These are phyloP conservation scores for Luscinia megarhynchos DNA, from an alignment of 2,797 vertebrate genomes.

Conservation along the genomic window DNA sequence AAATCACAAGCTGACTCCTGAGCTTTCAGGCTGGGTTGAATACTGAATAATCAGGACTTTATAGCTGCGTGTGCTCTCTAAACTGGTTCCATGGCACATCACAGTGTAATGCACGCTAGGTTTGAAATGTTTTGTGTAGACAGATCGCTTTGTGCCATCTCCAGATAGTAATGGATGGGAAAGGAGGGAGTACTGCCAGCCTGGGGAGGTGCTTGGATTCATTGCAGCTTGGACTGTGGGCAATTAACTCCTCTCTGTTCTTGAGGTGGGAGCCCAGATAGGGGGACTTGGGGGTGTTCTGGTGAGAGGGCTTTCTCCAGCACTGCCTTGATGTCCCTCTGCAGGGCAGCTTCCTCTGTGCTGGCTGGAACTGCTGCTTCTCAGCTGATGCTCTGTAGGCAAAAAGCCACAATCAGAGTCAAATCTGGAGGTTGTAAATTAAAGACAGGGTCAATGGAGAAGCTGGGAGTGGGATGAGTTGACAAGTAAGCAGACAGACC, in stretches of 20 bases:
- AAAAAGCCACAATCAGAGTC: neutral
- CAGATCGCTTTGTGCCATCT: constrained; percentile 41
- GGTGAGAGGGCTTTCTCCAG: neutral
- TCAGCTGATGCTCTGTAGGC: neutral
- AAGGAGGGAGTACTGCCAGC: neutral
- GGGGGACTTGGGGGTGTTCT: neutral
- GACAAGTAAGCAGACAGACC: neutral
- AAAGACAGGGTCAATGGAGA: neutral
- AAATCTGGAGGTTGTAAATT: neutral
- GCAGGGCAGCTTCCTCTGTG: neutral
- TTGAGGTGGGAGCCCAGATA: neutral
- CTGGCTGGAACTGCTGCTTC: neutral
- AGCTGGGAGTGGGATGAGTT: neutral
- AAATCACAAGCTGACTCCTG: constrained; percentile 60
- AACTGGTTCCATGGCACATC: constrained; percentile 31
- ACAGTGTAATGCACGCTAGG: neutral
- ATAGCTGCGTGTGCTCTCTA: neutral
- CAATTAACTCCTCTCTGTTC: neutral
- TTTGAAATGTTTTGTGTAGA: constrained; percentile 18
- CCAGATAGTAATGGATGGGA: neutral
- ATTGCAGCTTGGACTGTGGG: neutral
- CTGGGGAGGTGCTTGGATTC: neutral
- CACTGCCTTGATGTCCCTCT: neutral
- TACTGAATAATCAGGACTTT: constrained; percentile 44
- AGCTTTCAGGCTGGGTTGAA: constrained; percentile 62